Base-by-base conservation (phyloP, 2,888 invertebrate species). In the Temnothorax ravouxi region DNA sequence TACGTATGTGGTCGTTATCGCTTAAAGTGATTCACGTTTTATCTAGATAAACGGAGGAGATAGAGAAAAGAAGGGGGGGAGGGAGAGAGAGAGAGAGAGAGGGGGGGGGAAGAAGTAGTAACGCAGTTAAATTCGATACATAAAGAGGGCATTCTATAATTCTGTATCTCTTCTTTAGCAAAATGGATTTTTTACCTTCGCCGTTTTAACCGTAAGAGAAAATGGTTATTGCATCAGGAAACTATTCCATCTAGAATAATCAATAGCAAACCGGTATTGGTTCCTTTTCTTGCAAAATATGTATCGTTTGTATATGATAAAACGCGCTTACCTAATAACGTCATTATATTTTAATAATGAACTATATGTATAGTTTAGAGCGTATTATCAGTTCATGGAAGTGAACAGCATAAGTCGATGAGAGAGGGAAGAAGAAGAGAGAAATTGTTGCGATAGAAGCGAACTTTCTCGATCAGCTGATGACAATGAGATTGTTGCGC, bases 1-100 rank as follows among this genome's bases (percentile, higher is more conserved):
- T 64, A 72, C 75, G 52, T 86, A 85, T 75, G 84, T 72, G 82
- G 67, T 89, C 72, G 86, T 89, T 89, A 89, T 88, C 89, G 83
- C 76, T 82, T 84, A 84, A 67, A 84, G 79, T 87, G 71, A 84
- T 76, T 84, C 75, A 62, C 85, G 59, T 77, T 88, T 89, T 88
- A 89, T 89, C 86, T 86, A 84, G 85, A 89, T 88, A 87, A 89
- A 85, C 76, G 86, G 44, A 41, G 86, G 25, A 75, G 29, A 54
- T 34, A 50, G 59, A 44, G 21, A n/a, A 77, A 84, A 81, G 79
- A 77, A 83, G 11, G 38, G 1, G 4, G 9, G 13, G 38, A 83
- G 80, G 72, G 71, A 67, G 34, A n/a, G 44, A 41, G 64, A 67
- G 62, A 71, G 76, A 69, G 64, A 67, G 62, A 71, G 76, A 69